Percentiles rank a stretch among this genome's conserved stretches.
These are phyloP conservation scores for Eulacestoma nigropectus DNA, from an alignment of 2,113 vertebrate genomes.

Conservation along the genomic window DNA sequence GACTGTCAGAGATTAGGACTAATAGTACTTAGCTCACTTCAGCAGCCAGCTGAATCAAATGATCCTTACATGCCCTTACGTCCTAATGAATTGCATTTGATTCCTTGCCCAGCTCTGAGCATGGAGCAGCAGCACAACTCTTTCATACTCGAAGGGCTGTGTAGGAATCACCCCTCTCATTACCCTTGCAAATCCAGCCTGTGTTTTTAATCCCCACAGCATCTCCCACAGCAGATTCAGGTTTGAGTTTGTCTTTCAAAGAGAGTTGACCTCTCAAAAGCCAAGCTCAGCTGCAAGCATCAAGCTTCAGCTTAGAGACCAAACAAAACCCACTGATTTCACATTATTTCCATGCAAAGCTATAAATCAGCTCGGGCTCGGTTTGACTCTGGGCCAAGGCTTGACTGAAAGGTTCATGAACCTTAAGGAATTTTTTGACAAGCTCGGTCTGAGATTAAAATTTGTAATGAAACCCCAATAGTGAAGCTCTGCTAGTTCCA, in stretches of 20 bases:
- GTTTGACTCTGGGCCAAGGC: slow-evolving; percentile 56
- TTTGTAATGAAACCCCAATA: slow-evolving; percentile 53
- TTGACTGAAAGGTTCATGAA: slow-evolving; percentile 68
- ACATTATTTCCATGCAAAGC: slow-evolving; percentile 56
- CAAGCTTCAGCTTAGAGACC: slow-evolving; percentile 18
- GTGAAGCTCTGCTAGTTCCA: slow-evolving; percentile 26
- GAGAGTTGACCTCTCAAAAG: slow-evolving; percentile 26
- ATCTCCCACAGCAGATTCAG: slow-evolving; percentile 1
- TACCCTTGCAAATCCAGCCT: background rate
- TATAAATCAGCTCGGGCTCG: slow-evolving; percentile 53
- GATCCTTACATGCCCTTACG: slow-evolving; percentile 17
- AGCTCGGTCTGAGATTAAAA: slow-evolving; percentile 28
- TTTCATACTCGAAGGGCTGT: background rate
- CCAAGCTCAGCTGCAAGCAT: slow-evolving; percentile 11
- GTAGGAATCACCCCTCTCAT: background rate
- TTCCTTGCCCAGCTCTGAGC: background rate
- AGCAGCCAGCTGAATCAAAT: background rate
- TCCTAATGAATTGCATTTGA: background rate
- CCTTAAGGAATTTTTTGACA: slow-evolving; percentile 65
- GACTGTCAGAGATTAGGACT: background rate
- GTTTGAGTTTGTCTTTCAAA: slow-evolving; percentile 22
- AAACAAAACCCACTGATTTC: slow-evolving; percentile 48
- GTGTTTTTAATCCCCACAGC: background rate
- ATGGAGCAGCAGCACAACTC: background rate
- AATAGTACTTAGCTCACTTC: background rate